Evolutionary conservation across 1,140 invertebrate genomes (phyloP).

Genomic region (Lasioglossum albipes): DNA sequence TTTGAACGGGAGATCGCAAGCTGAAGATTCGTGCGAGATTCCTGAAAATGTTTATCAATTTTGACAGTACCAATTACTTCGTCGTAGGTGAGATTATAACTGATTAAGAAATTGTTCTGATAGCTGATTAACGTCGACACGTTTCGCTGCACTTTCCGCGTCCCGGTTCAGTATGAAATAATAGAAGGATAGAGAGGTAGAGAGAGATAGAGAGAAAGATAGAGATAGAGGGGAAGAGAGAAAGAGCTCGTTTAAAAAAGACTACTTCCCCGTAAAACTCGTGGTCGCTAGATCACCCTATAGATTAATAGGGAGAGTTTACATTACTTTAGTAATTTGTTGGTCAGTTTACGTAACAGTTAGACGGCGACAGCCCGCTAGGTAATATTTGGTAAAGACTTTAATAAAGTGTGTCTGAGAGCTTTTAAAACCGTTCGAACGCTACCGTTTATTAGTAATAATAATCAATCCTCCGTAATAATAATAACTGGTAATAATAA

Average conservation of each 20-base stretch:
- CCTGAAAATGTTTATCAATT: no score
- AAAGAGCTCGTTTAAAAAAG: constrained; percentile 56
- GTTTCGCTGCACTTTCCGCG: constrained; percentile 44
- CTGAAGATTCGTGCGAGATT: no score
- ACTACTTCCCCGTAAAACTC: constrained; percentile 45
- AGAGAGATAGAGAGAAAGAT: constrained; percentile 5
- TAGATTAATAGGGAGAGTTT: constrained; percentile 66
- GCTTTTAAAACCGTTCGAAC: constrained; percentile 67
- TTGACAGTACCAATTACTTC: no score
- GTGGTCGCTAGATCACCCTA: constrained; percentile 66
- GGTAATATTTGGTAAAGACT: constrained; percentile 62
- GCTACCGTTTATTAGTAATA: constrained; percentile 60
- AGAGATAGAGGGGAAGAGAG: constrained; percentile 33
- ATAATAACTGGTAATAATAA: constrained; percentile 55
- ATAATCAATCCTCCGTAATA: constrained; percentile 56
- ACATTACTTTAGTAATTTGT: constrained; percentile 59
- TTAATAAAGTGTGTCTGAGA: constrained; percentile 62
- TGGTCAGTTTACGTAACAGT: constrained; percentile 72
- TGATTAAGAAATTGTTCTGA: no score
- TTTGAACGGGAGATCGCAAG: no score
- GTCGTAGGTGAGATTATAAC: no score
- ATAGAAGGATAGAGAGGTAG: constrained; percentile 23
- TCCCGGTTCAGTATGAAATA: constrained; percentile 37
- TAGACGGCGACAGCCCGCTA: constrained; percentile 65
- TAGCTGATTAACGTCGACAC: neutral